Evolutionary conservation across 1,140 invertebrate genomes (phyloP), one percentile per base, ranked within the genome.

Genomic region (Globodera rostochiensis): DNA sequence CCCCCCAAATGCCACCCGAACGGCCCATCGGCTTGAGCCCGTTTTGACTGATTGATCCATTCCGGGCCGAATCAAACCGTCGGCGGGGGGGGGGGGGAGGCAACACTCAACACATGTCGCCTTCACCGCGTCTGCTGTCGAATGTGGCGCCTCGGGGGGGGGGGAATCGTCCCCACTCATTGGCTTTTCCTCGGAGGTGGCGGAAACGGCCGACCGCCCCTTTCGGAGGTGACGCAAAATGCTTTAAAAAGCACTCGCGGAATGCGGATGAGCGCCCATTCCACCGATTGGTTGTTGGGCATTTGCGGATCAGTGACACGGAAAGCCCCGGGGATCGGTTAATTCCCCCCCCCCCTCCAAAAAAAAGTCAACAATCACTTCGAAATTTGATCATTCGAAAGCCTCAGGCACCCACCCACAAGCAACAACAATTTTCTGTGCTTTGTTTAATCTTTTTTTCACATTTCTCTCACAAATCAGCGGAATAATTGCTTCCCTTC

Each of bases 21-120:
- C 57, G 57, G 11, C 57, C 15, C 57, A 13, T 13, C 57, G 11
- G 9, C 57, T 60, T 60, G 6, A 15, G 57, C 57, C 57, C 57
- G 5, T 60, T 60, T 60, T 71, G 69, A 71, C 69, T 71, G 69
- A 71, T 71, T 71, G 69, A 71, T 71, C 69, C 69, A 71, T 71
- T 71, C 69, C 69, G 69, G 69, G 13, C 69, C 21, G 46, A 47
- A 19, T 71, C 69, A 71, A 71, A 71, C 25, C 57, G 11, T 69
- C 66, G 66, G 66, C n/a, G n/a, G 69, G 46, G 25, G 69, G 69
- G 69, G 8, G 69, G 21, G 25, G 21, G 69, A 71, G 57, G 11
- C 57, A 60, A 15, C 57, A 60, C 6, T 4, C 78, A 74, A 69
- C 50, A 49, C 50, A 79, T 71, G 69, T 73, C 73, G 78, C 36